These are phyloP conservation scores for Chromis chromis DNA, from an alignment of 2,797 vertebrate genomes.

Conservation along the genomic window DNA sequence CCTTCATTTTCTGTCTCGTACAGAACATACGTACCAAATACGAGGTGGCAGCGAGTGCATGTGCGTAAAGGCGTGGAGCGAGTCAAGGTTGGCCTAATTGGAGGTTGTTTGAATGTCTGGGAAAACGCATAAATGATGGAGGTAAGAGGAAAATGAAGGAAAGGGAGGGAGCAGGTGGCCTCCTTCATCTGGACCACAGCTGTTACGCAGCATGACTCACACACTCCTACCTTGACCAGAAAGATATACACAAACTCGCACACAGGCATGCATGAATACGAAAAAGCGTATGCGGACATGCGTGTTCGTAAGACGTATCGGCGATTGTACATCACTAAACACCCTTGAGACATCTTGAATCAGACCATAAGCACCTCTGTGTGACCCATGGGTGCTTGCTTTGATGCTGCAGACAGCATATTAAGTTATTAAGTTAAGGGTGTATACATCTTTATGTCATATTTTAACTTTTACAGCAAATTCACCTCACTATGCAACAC, in stretches of 20 bases:
- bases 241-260: constrained; percentile 10
- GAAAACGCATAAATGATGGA: constrained; percentile 82
- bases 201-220: constrained; percentile 82
- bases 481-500: too few relatives aligned
- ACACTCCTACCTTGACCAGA: constrained; percentile 83
- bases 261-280: background rate
- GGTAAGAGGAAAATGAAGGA: constrained; percentile 70
- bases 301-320: constrained; percentile 41
- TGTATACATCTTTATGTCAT: background rate
- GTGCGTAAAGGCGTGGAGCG: constrained; percentile 22
- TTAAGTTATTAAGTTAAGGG: constrained; percentile 1
- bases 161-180: constrained; percentile 84
- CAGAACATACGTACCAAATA: constrained; percentile 7
- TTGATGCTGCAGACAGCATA: constrained; percentile 32
- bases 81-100: constrained; percentile 82
- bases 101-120: constrained; percentile 84
- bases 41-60: constrained; percentile 25
- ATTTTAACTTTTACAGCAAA: background rate
- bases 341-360: constrained; percentile 31
- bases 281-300: constrained; percentile 15
- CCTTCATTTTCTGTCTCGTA: background rate
- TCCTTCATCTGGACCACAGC: constrained; percentile 86
- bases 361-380: constrained; percentile 32
- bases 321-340: constrained; percentile 23
- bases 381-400: constrained; percentile 25